Base-by-base conservation (phyloP, 2,888 invertebrate species). In the Himalopsyche kuldschensis region DNA sequence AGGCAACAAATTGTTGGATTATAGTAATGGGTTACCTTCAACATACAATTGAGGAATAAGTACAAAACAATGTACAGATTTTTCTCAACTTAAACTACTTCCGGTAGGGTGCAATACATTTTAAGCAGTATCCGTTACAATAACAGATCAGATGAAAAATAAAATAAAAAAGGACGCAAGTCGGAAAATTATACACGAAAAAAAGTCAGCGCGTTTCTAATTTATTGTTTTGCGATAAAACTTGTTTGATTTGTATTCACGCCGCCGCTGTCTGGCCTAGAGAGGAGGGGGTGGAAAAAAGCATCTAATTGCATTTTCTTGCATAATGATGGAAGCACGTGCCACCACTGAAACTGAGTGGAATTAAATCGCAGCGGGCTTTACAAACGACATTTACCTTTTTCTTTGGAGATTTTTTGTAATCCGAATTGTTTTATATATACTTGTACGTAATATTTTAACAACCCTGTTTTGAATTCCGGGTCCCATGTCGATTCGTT, bases 251-350 rank as follows among this genome's bases (percentile, higher is more conserved):
- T 75, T 48, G 80, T 80, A 46, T 76, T 75, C 75, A 46, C 46
- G 80, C 75, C 80, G 46, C 80, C 75, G 47, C 47, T 69, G 27
- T 69, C 30, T 69, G 69, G 30, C 20, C 27, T 24, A 69, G 30
- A 46, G 75, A 46, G 47, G 41, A 46, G 75, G 69, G 47, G 41
- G 27, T 24, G 17, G 30, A 47, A 47, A 76, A 75, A 80, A 80
- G 27, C 63, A 30, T 80, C 41, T 80, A 76, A 80, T 80, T 80
- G 75, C 80, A 80, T 75, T 80, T 80, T 80, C 79, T 80, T 80
- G 46, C 63, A 75, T 80, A 80, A 30, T 75, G 48, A 5, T 47
- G 20, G 35, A 20, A 5, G 35, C 76, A 30, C 75, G 46, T n/a
- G 15, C 41, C 48, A 47, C 8, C 69, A 6, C 11, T 80, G 46